Conservation (phyloP, 35 echinoderm and acorn worm species). For the Heliocidaris tuberculata region DNA sequence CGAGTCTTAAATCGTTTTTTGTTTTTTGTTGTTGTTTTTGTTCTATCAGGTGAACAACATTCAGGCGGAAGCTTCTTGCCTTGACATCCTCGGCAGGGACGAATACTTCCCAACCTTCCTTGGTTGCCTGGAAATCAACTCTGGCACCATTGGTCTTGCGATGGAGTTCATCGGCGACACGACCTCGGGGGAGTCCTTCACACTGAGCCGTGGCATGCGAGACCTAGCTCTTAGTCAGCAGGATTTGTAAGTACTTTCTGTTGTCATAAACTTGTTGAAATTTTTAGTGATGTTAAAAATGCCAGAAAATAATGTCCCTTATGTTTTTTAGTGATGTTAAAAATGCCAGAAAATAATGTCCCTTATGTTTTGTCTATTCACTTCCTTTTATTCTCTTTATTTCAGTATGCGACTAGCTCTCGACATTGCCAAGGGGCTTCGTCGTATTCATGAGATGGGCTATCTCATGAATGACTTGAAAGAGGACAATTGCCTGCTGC, state of each 20-base stretch:
- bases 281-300: not conserved
- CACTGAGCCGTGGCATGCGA: not conserved
- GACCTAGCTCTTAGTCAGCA: not conserved
- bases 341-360: not conserved
- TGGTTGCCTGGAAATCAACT: not conserved
- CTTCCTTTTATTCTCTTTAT: not conserved
- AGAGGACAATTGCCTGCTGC: constrained; percentile 10
- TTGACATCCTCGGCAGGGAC: not conserved
- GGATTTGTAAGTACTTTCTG: not conserved
- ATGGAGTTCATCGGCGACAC: not conserved
- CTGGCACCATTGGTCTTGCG: not conserved
- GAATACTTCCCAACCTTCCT: not conserved
- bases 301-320: not conserved
- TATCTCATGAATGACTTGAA: constrained; percentile 13
- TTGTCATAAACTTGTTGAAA: not conserved
- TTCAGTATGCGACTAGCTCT: not conserved
- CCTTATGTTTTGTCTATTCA: not conserved
- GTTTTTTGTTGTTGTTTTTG: not conserved
- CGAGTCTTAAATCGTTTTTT: not conserved
- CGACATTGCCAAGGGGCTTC: not conserved
- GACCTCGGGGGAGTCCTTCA: not conserved
- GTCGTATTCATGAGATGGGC: not conserved
- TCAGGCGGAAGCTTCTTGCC: not conserved
- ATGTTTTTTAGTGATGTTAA: not conserved
- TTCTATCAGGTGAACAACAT: not conserved